Base-by-base conservation (phyloP, 2,888 invertebrate genomes). In the Chloromyia formosa region DNA sequence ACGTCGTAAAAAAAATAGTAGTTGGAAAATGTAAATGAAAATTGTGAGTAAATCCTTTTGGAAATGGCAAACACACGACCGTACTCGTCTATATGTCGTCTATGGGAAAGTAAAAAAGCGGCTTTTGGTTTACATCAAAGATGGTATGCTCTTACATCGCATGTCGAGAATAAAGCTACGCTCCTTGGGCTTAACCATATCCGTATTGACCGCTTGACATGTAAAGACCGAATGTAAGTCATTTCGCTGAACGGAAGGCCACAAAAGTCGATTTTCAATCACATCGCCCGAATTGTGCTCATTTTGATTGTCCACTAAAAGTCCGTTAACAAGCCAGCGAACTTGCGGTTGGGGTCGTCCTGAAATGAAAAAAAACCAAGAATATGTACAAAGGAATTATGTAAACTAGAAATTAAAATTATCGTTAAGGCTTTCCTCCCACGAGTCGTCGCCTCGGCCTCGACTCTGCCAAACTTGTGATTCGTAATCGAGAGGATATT, bases 171-270 rank as follows among this genome's bases (percentile, higher is more conserved):
- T 89, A 71, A 94, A 89, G 35, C 92, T 90, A 16, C 92, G 89
- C 84, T 92, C 92, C 83, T 91, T 91, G 10, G 94, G 92, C 80
- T 93, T 92, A 73, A 93, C 93, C 74, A 95, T 89, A 81, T 91
- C 90, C 74, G 94, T 95, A 87, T 96, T 96, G 82, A 92, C 88
- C 23, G 95, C 94, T 84, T 94, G 93, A 83, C 95, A 96, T 74
- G 94, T 94, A 87, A 94, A 94, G 78, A 94, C 91, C 20, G 94
- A 92, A 80, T 94, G 93, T 81, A 95, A 90, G 87, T 95, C 93
- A 27, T 91, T 90, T 75, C 95, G 88, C 74, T 91, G 88, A 78
- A 94, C 89, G 62, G 91, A 89, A 66, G 91, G 91, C 90, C 94
- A 91, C 73, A 90, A 87, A 79, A 92, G 88, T 80, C 93, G 88